Evolutionary conservation across 2,797 vertebrate genomes (phyloP).

Genomic region (Neosilurus hyrtlii): DNA sequence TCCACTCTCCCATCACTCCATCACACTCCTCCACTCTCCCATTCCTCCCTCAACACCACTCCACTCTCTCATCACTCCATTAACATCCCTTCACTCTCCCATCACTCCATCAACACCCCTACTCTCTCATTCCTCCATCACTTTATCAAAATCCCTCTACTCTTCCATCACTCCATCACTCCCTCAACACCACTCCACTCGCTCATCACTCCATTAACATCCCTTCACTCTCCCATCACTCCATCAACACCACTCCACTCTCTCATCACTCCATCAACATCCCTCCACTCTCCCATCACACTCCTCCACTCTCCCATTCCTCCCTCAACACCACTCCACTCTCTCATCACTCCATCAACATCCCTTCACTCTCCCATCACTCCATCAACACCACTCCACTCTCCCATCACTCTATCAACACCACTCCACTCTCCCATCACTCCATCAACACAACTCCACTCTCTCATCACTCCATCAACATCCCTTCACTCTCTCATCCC

Average conservation of each 20-base stretch:
- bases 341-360: neutral
- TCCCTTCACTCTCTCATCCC: no score
- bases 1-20: neutral
- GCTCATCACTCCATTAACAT: no score
- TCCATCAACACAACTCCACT: no score
- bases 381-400: neutral
- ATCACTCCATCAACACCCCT: neutral
- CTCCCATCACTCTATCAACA: neutral
- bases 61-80: neutral
- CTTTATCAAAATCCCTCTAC: neutral
- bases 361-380: neutral
- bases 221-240: neutral
- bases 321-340: neutral
- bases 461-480: no score
- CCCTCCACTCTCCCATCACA: no score
- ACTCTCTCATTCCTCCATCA: no score
- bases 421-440: neutral
- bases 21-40: neutral
- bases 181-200: neutral
- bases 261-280: neutral
- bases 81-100: neutral
- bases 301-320: no score
- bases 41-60: neutral
- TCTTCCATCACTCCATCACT: neutral
- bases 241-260: neutral